A percentile compares a stretch with the other conserved stretches of the same genome.
phyloP scores from a whole-genome alignment of 92 coral and sea anemone genomes.

The Nematostella vectensis region DNA sequence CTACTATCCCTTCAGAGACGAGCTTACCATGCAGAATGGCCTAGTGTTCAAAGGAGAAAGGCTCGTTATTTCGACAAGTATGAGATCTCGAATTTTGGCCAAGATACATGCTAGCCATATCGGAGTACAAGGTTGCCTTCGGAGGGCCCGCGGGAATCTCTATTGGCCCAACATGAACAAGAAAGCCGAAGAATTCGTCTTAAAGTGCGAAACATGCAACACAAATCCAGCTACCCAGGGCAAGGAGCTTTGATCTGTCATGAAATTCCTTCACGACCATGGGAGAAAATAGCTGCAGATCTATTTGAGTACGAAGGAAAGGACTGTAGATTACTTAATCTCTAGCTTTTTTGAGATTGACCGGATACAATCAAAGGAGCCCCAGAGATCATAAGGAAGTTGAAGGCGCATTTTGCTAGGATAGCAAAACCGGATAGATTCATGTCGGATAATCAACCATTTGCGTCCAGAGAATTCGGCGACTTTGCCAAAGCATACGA shows the following conservation, averaged over 20 bases:
- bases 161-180: conserved; percentile 28
- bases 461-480: conserved; percentile 23
- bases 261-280: conserved; percentile 2
- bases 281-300: background rate
- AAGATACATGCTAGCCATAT: no score
- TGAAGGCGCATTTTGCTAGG: conserved; percentile 28
- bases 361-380: conserved; percentile 30
- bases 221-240: conserved; percentile 22
- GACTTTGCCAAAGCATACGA: conserved; percentile 34
- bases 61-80: no score
- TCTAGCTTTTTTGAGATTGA: conserved; percentile 47
- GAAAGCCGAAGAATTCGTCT: conserved; percentile 3
- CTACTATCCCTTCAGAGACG: no score
- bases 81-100: no score
- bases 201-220: conserved; percentile 52
- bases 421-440: conserved; percentile 39
- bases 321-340: conserved; percentile 45
- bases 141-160: conserved; percentile 42
- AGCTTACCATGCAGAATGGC: no score
- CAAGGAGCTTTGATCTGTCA: background rate
- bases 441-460: conserved; percentile 48
- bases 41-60: no score
- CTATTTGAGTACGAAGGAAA: conserved; percentile 6
- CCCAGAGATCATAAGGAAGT: conserved; percentile 36
- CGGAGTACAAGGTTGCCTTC: conserved; percentile 57